Percentiles rank a stretch among this genome's conserved stretches.
phyloP scores from a whole-genome alignment of 2,113 vertebrate species.

The Bos taurus region DNA sequence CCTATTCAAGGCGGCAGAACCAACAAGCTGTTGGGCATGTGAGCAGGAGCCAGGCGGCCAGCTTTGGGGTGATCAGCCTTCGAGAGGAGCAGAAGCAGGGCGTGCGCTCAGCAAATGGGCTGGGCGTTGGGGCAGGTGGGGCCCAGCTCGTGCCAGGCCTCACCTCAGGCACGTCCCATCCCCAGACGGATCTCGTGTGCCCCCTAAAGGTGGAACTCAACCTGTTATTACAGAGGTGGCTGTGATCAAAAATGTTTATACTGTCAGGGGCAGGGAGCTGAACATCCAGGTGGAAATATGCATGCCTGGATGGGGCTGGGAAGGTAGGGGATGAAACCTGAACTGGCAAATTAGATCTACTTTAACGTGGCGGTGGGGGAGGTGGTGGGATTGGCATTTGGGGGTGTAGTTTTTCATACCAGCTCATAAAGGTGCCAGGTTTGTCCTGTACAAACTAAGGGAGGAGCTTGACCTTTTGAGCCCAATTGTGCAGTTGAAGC shows the following conservation, averaged over 20 bases:
- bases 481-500: background rate
- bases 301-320: background rate
- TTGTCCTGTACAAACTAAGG: background rate
- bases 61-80: background rate
- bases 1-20: background rate
- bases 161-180: background rate
- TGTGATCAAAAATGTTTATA: background rate
- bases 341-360: background rate
- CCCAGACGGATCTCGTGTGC: background rate
- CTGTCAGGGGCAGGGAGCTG: background rate
- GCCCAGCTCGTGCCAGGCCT: background rate
- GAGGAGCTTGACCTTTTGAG: background rate
- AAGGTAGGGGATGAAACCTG: background rate
- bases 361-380: background rate
- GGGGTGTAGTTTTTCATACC: background rate
- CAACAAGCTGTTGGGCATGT: background rate
- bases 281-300: background rate
- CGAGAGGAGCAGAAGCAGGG: background rate
- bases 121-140: background rate
- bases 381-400: background rate
- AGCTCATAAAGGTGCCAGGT: background rate
- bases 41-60: background rate
- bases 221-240: background rate
- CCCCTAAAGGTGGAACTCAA: background rate
- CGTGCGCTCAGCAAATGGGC: rapidly evolving